Evolutionary conservation across 2,888 invertebrate species (phyloP).

Genomic region (Merodon equestris): DNA sequence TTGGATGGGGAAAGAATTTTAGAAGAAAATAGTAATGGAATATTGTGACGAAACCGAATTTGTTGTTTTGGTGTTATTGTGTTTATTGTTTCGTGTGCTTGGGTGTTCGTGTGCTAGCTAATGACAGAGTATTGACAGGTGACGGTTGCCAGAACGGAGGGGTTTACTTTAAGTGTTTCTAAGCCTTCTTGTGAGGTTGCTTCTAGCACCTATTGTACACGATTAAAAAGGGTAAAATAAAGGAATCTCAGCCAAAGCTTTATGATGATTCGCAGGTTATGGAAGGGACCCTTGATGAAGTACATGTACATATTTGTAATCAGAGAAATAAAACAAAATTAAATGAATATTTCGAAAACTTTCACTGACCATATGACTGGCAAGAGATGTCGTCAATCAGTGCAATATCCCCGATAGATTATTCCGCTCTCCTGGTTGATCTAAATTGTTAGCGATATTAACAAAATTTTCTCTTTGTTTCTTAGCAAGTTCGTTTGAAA

Average conservation of each 20-base stretch:
- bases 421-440: constrained; percentile 38
- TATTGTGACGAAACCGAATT: constrained; percentile 38
- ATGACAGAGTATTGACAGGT: constrained; percentile 18
- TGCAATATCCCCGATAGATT: constrained; percentile 57
- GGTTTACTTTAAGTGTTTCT: background rate
- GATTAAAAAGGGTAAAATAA: too few relatives aligned
- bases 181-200: too few relatives aligned
- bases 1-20: constrained; percentile 35
- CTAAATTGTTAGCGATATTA: constrained; percentile 37
- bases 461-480: too few relatives aligned
- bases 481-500: too few relatives aligned
- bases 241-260: too few relatives aligned
- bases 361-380: constrained; percentile 59
- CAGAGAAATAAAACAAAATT: background rate
- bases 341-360: constrained; percentile 21
- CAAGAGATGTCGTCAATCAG: constrained; percentile 52
- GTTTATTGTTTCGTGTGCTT: constrained; percentile 29
- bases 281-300: too few relatives aligned
- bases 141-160: constrained; percentile 13
- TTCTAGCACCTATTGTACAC: too few relatives aligned
- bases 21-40: constrained; percentile 50
- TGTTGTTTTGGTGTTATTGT: constrained; percentile 12
- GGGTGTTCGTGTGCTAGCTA: constrained; percentile 41
- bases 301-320: too few relatives aligned
- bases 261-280: constrained; percentile 31